Base-by-base conservation (phyloP, 1,140 invertebrate species). In the Drosophila elegans region DNA sequence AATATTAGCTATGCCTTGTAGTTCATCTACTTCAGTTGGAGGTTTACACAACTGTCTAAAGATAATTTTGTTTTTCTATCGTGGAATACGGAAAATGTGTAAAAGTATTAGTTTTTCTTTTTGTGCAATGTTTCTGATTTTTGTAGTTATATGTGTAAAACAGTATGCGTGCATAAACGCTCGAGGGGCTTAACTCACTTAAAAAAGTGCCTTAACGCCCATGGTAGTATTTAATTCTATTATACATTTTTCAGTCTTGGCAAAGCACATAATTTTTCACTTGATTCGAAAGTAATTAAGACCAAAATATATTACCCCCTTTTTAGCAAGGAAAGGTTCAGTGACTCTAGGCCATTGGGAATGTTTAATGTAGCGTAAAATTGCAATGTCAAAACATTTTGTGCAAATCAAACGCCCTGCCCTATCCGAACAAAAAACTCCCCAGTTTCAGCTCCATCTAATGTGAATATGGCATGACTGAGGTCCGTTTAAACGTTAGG, bases 361-460 rank as follows among this genome's bases (percentile, higher is more conserved):
- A 59, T 74, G 83, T 79, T 82, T 61, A 86, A 86, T 86, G 76
- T 66, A 79, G 83, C 84, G 72, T 88, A 82, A 88, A 86, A 86
- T 88, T 77, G 79, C 78, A 68, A 67, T 67, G 80, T 48, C 57
- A 76, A 66, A 86, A 75, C 60, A 51, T 76, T 64, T 54, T 57
- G 63, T 73, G 55, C 60, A 75, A 83, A 78, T 85, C 60, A 78
- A 54, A 36, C 36, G 42, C 44, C 59, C 68, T n/a, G 42, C 44
- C 59, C 68, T n/a, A 25, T 12, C 16, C 11, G 27, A 16, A 11
- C 16, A 48, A 59, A 34, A 12, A 39, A 32, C 12, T 29, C 25
- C 46, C 48, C 48, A 34, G 5, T 10, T 51, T 13, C 29, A 29
- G 45, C 56, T n/a, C 73, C 63, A 25, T 86, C 75, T 86, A 86